These are phyloP conservation scores for Lobophora halterata DNA, from an alignment of 2,888 invertebrate species.

Conservation along the genomic window DNA sequence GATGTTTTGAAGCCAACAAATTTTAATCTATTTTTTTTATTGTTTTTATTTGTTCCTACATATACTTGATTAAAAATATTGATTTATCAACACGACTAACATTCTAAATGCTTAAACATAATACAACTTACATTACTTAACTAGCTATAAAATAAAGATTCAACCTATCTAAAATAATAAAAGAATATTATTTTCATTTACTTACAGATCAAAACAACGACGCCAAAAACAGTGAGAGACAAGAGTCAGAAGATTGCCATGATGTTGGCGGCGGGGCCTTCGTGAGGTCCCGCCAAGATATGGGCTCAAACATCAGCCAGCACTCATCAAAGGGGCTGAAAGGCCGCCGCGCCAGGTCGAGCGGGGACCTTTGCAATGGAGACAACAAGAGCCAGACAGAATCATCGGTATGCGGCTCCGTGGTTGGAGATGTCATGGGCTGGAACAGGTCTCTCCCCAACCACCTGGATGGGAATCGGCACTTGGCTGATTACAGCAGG, in stretches of 20 bases:
- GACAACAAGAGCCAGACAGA: slow-evolving; percentile 74
- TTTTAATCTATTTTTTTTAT: too few relatives aligned
- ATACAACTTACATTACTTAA: too few relatives aligned
- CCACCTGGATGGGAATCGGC: slow-evolving; percentile 84
- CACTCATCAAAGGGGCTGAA: slow-evolving; percentile 87
- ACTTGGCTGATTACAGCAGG: slow-evolving; percentile 76
- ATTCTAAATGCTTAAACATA: too few relatives aligned
- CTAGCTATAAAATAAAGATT: too few relatives aligned
- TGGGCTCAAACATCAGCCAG: slow-evolving; percentile 90
- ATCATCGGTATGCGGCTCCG: slow-evolving; percentile 75
- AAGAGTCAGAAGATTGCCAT: slow-evolving; percentile 49
- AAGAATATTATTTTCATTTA: slow-evolving; percentile 3
- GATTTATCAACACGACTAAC: too few relatives aligned
- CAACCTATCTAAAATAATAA: too few relatives aligned
- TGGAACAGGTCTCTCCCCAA: slow-evolving; percentile 84
- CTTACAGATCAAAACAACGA: slow-evolving; percentile 51
- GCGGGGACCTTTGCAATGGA: slow-evolving; percentile 87
- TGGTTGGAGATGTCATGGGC: slow-evolving; percentile 75
- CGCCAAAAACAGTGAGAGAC: slow-evolving; percentile 37
- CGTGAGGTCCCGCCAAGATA: slow-evolving; percentile 78
- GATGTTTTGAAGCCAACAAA: too few relatives aligned
- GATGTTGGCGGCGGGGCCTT: slow-evolving; percentile 71
- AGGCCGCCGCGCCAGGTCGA: slow-evolving; percentile 86
- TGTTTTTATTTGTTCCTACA: too few relatives aligned
- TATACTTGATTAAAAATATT: too few relatives aligned